Evolutionary conservation across 1,140 invertebrate genomes (phyloP).

Genomic region (Leptopilina clavipes): DNA sequence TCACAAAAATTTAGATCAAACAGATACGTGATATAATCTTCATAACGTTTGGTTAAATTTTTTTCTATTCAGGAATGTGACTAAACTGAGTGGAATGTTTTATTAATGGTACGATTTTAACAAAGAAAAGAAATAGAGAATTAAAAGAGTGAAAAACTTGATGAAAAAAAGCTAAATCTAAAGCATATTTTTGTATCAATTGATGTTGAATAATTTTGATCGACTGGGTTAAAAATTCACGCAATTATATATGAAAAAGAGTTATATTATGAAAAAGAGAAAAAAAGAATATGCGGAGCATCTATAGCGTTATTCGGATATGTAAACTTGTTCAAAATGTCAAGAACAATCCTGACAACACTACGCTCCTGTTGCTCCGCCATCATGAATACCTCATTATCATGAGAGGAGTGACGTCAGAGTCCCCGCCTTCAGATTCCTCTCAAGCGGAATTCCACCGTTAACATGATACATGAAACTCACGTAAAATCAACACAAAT

Average conservation of each 20-base stretch:
- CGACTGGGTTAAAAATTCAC: neutral
- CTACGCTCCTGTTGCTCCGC: constrained; percentile 79
- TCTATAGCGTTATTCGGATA: neutral
- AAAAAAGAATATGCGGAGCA: neutral
- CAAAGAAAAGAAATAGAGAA: no score
- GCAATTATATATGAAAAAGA: no score
- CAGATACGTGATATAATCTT: no score
- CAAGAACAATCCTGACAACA: constrained; percentile 42
- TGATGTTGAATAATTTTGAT: no score
- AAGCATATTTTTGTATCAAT: no score
- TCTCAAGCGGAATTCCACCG: constrained; percentile 83
- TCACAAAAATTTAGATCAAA: no score
- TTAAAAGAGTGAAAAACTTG: no score
- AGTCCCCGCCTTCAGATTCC: constrained; percentile 79
- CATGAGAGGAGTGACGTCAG: constrained; percentile 84
- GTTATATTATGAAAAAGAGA: neutral
- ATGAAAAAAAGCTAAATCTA: no score
- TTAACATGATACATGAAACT: constrained; percentile 68
- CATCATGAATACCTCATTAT: constrained; percentile 91
- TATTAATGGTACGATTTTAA: no score
- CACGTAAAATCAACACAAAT: constrained; percentile 43
- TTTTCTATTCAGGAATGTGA: no score
- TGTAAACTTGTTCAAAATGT: constrained; percentile 3
- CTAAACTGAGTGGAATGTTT: no score
- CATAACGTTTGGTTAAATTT: no score